Evolutionary conservation across 2,888 invertebrate species (phyloP), one percentile per base, ranked within the genome.

Genomic region (Cenopis cana): DNA sequence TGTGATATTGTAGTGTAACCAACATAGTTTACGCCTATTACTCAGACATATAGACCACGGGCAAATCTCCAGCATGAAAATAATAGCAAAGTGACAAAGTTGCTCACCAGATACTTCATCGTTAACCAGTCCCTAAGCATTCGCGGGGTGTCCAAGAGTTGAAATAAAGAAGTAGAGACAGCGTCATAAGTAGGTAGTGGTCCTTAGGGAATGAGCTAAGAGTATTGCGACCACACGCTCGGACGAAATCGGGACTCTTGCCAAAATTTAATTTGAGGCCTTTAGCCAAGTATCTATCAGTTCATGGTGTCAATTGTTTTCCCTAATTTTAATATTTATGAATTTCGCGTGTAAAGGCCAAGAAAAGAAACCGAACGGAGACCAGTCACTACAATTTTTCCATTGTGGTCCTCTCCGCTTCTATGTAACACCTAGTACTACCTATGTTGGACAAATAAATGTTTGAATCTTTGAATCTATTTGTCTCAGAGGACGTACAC

Each of bases 101-200:
- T 64, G 36, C 49, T 64, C 24, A 62, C 66, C 61, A 68, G 49
- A 46, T 62, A 64, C 59, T 61, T 38, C 65, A 38, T 38, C 68
- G 54, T 65, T 55, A 65, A 52, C 57, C 41, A 64, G 38, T 54
- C 56, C 69, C 72, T 76, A 74, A 74, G 75, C 70, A 76, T 78
- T 75, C 76, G 68, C 75, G 75, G 68, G 76, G 78, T 79, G 80
- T 78, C 82, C 78, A 81, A 79, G 78, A 77, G 75, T 71, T 74
- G 73, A 78, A 77, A 81, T 81, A 81, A 79, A 80, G 79, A 75
- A 80, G 72, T 82, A 80, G 79, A 78, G 83, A 81, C 79, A 78
- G 81, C 76, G 77, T 82, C 82, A 82, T 85, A 85, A 87, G 84
- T 79, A 84, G 79, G 84, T 79, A 84, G 79, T 76, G 79, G 79